Percentiles rank a stretch among this genome's conserved stretches.
Evolutionary conservation across 2,888 invertebrate species (phyloP).

Genomic region (Cetonia aurata): DNA sequence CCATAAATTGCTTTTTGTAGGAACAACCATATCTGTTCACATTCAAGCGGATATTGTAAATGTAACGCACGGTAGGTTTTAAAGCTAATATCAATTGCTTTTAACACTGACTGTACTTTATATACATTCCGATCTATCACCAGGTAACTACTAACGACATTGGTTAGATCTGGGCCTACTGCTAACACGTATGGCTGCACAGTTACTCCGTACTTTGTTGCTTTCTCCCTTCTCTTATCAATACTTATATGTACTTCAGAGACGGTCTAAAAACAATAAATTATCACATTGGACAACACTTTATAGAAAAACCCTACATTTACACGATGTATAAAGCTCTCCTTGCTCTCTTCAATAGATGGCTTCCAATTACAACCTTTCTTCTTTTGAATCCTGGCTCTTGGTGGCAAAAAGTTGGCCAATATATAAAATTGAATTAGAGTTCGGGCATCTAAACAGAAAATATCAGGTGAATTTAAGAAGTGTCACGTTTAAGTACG

Average conservation of each 20-base stretch:
- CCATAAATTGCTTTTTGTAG: background rate
- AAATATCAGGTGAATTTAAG: background rate
- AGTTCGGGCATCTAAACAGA: background rate
- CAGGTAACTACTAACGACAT: background rate
- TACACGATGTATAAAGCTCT: background rate
- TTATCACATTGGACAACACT: background rate
- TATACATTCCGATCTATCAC: background rate
- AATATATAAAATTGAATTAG: constrained; percentile 4
- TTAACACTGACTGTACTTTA: background rate
- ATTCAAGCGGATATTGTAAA: background rate
- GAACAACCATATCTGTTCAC: background rate
- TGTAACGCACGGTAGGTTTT: background rate
- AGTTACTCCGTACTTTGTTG: background rate
- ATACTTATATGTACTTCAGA: background rate
- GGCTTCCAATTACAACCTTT: constrained; percentile 3
- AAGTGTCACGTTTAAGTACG: no score
- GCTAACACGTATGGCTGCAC: background rate
- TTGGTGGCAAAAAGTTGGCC: background rate
- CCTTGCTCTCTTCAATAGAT: background rate
- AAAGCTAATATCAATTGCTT: background rate
- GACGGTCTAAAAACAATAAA: background rate
- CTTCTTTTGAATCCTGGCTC: background rate
- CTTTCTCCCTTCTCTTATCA: background rate
- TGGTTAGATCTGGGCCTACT: background rate
- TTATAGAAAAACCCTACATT: background rate